Base-by-base conservation (phyloP, 1,140 invertebrate species). In the Drosophila arawakana region DNA sequence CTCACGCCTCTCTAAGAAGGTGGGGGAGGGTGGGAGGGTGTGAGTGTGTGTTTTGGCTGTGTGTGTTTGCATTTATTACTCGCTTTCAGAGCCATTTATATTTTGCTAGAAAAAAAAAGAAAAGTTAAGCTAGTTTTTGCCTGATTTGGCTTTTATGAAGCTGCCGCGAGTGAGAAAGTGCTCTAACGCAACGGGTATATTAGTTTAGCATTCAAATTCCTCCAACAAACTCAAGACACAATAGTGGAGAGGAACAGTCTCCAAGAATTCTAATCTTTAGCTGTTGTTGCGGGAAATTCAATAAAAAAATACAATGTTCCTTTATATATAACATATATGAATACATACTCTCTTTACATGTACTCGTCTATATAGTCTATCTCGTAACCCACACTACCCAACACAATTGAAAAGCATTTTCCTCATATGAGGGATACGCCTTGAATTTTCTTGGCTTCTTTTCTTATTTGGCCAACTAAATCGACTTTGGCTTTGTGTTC, bases 31-130 rank as follows among this genome's bases (percentile, higher is more conserved):
- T 1, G 47, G 0, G 11, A 2, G 41, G 44, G 41, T 59, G 21
- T 57, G 63, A 34, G 46, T 52, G 52, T 55, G 55, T 54, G 79
- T 60, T 43, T 30, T 30, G 25, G 25, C 4, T 30, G 25, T 69
- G 61, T 50, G 39, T 78, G 77, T 89, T 80, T 82, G 80, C 80
- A 81, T 79, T 89, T 81, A 89, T 90, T 89, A 70, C 78, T 81
- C 77, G 73, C 78, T 89, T 89, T 88, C 84, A 89, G 81, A 89
- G 84, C 71, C 84, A 83, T 84, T 88, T 88, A 89, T 90, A 84
- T 80, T 70, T 52, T 78, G 47, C 25, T 4, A 3, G 25, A 30
- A 30, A 30, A 30, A 30, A 30, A 30, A 4, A 30, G 25, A 25
- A 30, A 30, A 30, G 25, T 30, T 30, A 30, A 30, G 25, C 25